phyloP scores from a whole-genome alignment of 2,888 invertebrate genomes.

The Sinelater perroti region DNA sequence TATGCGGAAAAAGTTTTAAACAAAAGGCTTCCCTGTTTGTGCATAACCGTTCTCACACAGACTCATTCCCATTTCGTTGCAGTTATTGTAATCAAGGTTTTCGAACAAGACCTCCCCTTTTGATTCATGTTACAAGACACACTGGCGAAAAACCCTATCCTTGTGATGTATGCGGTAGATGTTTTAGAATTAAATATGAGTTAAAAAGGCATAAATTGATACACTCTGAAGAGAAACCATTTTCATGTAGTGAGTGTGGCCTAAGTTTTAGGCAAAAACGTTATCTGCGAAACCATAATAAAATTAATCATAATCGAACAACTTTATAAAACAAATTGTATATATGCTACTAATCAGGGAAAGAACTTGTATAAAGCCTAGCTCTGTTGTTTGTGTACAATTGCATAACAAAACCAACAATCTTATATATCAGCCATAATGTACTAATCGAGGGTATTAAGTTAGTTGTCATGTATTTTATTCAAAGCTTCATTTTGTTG shows the following conservation, averaged over 20 bases:
- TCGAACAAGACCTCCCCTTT: slow-evolving; percentile 66
- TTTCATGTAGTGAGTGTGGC: slow-evolving; percentile 60
- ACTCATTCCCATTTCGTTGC: slow-evolving; percentile 67
- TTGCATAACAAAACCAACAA: no score
- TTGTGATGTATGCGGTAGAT: slow-evolving; percentile 66
- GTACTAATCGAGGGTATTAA: no score
- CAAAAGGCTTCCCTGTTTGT: slow-evolving; percentile 73
- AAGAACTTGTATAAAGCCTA: no score
- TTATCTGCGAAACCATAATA: slow-evolving; percentile 64
- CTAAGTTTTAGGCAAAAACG: slow-evolving; percentile 63
- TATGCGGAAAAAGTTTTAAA: slow-evolving; percentile 71
- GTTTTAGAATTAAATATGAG: slow-evolving; percentile 69
- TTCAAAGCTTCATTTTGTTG: no score
- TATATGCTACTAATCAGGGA: no score
- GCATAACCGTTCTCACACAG: slow-evolving; percentile 68
- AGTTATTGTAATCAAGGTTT: slow-evolving; percentile 69
- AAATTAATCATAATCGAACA: slow-evolving; percentile 56
- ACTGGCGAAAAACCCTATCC: slow-evolving; percentile 70
- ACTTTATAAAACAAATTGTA: slow-evolving; percentile 7
- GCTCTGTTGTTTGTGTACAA: no score
- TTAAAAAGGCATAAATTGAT: slow-evolving; percentile 65
- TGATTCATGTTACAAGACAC: slow-evolving; percentile 68
- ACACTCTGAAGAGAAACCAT: slow-evolving; percentile 65
- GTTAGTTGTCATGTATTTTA: no score
- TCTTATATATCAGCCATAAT: no score